Evolutionary conservation across 2,797 vertebrate genomes (phyloP).

Genomic region (Geotria australis): DNA sequence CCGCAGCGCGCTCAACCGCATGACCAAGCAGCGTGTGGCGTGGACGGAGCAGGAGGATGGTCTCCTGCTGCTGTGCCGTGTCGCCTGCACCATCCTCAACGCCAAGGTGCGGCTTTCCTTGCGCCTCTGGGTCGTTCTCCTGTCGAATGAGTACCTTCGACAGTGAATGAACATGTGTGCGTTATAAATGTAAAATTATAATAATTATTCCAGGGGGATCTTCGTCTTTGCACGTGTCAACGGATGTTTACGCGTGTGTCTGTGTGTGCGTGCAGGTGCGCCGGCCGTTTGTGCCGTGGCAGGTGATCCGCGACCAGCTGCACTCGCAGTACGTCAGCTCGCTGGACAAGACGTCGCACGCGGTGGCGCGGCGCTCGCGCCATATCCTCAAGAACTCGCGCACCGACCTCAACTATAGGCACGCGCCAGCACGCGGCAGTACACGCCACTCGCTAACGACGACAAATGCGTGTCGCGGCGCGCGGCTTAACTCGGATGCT

Average conservation of each 20-base stretch:
- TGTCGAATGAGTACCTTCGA: too few relatives aligned
- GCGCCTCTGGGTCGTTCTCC: too few relatives aligned
- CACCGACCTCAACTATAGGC: slow-evolving; percentile 67
- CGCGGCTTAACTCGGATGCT: not conserved
- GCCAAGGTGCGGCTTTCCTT: slow-evolving; percentile 23
- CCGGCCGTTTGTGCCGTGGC: slow-evolving; percentile 47
- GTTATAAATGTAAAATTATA: too few relatives aligned
- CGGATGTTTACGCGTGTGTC: too few relatives aligned
- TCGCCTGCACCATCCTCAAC: slow-evolving; percentile 59
- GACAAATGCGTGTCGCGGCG: not conserved
- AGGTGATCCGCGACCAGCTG: slow-evolving; percentile 55
- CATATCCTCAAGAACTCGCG: slow-evolving; percentile 75
- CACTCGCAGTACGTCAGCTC: slow-evolving; percentile 54
- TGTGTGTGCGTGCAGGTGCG: slow-evolving; percentile 19
- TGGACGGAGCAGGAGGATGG: slow-evolving; percentile 69
- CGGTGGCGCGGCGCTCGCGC: slow-evolving; percentile 44
- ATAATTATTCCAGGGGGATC: too few relatives aligned
- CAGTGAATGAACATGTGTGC: too few relatives aligned
- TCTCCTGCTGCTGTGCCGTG: slow-evolving; percentile 58
- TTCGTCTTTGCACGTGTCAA: too few relatives aligned
- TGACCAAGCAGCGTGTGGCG: slow-evolving; percentile 56
- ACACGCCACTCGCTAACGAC: not conserved
- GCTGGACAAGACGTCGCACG: slow-evolving; percentile 56
- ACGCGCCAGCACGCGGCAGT: slow-evolving; percentile 6
- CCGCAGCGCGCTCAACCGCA: slow-evolving; percentile 42